Evolutionary conservation across 2,113 vertebrate species (phyloP).

Genomic region (Ceyx margarethae): DNA sequence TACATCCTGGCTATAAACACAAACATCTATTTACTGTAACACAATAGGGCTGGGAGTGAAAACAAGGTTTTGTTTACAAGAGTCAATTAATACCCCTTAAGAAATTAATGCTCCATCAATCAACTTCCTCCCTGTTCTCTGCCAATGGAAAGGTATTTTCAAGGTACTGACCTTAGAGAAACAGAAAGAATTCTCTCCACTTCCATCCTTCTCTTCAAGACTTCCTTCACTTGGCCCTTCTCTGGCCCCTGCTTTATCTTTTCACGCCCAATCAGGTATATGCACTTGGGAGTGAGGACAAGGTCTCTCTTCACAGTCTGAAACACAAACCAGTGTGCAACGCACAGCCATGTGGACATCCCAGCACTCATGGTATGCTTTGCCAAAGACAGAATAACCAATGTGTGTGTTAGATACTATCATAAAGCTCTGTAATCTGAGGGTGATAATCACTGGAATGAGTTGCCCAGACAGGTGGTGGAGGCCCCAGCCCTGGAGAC

Average conservation of each 20-base stretch:
- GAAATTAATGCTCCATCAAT: neutral
- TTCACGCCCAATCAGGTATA: constrained; percentile 94
- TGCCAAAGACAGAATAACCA: neutral
- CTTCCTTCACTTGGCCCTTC: constrained; percentile 92
- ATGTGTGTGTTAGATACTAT: no score
- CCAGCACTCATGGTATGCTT: neutral
- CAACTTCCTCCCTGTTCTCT: neutral
- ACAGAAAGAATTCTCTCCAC: constrained; percentile 89
- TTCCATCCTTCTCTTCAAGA: constrained; percentile 89
- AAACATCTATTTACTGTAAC: neutral
- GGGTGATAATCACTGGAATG: no score
- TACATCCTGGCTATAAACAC: neutral
- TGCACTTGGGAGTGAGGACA: constrained; percentile 89
- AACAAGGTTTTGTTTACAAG: neutral
- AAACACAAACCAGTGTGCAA: neutral
- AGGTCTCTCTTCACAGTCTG: constrained; percentile 93
- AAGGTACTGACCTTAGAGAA: constrained; percentile 85
- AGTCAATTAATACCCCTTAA: neutral
- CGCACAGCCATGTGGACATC: neutral
- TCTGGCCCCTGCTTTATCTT: constrained; percentile 95
- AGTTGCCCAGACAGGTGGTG: no score
- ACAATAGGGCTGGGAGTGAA: neutral
- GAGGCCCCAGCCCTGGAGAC: no score
- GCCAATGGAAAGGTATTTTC: neutral
- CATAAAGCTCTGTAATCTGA: no score